These are phyloP conservation scores for Bombus pascuorum DNA, from an alignment of 1,140 invertebrate species.

Conservation along the genomic window DNA sequence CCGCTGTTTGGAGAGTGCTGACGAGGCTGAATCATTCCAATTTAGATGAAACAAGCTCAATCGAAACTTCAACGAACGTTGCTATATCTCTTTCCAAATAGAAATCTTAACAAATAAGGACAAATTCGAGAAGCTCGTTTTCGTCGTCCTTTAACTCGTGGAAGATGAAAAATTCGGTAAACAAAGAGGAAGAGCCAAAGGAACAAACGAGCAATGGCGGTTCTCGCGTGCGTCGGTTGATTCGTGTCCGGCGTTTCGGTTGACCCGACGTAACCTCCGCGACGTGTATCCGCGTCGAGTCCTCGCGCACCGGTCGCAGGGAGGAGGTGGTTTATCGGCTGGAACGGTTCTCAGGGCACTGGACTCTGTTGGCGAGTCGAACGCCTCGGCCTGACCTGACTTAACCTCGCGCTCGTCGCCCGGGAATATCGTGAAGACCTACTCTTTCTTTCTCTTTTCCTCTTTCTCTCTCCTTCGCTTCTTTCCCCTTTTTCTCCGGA, in stretches of 20 bases:
- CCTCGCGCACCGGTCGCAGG: conserved; percentile 47
- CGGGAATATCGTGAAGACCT: conserved; percentile 41
- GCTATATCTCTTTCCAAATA: neutral
- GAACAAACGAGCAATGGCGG: conserved; percentile 39
- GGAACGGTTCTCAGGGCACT: conserved; percentile 68
- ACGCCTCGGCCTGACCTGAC: conserved; percentile 62
- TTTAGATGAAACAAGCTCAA: too few relatives aligned
- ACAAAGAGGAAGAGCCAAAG: conserved; percentile 5
- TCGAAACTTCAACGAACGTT: neutral
- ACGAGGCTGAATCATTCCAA: too few relatives aligned
- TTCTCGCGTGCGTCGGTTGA: conserved; percentile 63
- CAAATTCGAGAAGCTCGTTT: neutral
- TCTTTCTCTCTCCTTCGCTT: neutral
- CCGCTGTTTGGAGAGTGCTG: too few relatives aligned
- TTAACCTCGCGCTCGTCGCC: conserved; percentile 61
- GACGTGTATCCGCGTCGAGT: conserved; percentile 69
- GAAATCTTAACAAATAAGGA: neutral
- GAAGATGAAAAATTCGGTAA: neutral
- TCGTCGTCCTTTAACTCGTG: neutral
- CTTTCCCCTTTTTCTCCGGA: neutral
- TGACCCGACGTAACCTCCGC: conserved; percentile 67
- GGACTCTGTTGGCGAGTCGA: conserved; percentile 56
- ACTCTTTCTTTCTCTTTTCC: neutral
- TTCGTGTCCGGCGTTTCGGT: conserved; percentile 69
- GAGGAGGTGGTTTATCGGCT: conserved; percentile 63